Conservation (phyloP, 2,888 invertebrate genomes). For the Liopterus haemorrhoidalis region DNA sequence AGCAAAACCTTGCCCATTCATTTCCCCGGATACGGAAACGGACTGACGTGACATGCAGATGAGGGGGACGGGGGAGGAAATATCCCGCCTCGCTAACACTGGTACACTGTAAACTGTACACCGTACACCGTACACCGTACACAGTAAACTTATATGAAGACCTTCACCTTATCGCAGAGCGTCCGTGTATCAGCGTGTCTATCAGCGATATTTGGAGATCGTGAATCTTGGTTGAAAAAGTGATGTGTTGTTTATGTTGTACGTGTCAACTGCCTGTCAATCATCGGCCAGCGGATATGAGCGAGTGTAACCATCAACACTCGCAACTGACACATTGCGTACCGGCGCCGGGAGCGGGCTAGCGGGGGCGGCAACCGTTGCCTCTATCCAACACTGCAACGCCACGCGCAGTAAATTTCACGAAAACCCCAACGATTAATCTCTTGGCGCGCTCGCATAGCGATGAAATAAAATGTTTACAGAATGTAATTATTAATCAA, state of each 20-base stretch:
- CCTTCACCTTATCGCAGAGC: background rate
- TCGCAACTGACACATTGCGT: no score
- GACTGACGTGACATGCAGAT: constrained; percentile 37
- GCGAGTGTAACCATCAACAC: no score
- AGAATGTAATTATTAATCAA: constrained; percentile 16
- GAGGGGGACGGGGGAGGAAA: constrained; percentile 29
- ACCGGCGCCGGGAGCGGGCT: no score
- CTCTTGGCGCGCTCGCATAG: no score
- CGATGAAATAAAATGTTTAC: constrained; percentile 17
- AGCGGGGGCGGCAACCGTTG: no score
- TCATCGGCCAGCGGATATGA: no score
- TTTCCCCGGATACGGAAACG: constrained; percentile 33
- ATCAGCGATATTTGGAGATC: background rate
- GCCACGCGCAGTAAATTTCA: no score
- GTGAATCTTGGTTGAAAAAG: no score
- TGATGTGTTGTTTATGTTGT: no score
- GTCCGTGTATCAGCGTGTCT: background rate
- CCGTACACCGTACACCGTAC: background rate
- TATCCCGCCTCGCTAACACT: constrained; percentile 29
- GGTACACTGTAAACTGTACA: constrained; percentile 8
- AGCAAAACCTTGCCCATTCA: constrained; percentile 29
- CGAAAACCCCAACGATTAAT: no score
- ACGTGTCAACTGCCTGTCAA: no score
- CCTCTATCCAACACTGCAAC: no score
- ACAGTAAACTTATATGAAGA: background rate